A percentile compares a stretch with the other conserved stretches of the same genome.
phyloP scores from a whole-genome alignment of 2,113 vertebrate genomes.

The Cariama cristata region DNA sequence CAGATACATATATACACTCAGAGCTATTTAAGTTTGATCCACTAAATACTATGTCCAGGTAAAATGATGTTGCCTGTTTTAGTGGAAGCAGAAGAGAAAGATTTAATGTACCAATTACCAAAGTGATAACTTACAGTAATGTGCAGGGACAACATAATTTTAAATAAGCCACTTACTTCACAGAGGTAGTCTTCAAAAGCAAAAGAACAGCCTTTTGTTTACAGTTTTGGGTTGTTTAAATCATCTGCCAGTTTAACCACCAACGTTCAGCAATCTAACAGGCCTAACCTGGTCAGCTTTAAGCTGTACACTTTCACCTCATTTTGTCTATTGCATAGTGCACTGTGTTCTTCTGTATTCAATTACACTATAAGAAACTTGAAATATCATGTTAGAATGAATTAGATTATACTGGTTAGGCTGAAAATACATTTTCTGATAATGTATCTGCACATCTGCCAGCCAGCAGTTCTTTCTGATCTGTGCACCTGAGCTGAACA shows the following conservation, averaged over 20 bases:
- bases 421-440: constrained; percentile 68
- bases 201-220: not conserved
- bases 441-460: constrained; percentile 55
- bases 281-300: not conserved
- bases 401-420: constrained; percentile 51
- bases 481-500: constrained; percentile 5
- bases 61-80: not conserved
- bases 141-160: not conserved
- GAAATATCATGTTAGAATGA: constrained; percentile 42
- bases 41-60: not conserved
- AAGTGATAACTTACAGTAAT: not conserved
- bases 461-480: constrained; percentile 34
- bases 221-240: not conserved
- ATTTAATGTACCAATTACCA: not conserved
- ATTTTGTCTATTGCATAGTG: not conserved
- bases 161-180: not conserved
- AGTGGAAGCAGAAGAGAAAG: not conserved
- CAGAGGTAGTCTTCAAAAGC: not conserved
- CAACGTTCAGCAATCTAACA: not conserved
- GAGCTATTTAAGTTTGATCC: not conserved
- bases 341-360: not conserved
- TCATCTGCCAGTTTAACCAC: not conserved
- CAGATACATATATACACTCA: not conserved
- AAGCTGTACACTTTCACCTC: not conserved
- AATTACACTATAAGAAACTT: constrained; percentile 30